These are phyloP conservation scores for Entomobrya multifasciata DNA, from an alignment of 2,888 invertebrate genomes.

Conservation along the genomic window DNA sequence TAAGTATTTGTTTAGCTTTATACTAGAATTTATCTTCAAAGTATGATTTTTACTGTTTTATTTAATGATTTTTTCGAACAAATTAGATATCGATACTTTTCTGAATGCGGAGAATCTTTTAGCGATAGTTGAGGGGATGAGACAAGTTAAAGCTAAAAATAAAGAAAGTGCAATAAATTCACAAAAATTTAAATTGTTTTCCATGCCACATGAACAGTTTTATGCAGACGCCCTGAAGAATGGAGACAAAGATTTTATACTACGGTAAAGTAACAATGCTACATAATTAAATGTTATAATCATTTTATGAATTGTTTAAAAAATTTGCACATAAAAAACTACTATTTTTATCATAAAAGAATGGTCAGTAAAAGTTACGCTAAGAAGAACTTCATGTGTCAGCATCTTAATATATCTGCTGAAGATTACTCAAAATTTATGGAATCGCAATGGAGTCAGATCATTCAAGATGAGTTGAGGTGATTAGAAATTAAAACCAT, in stretches of 20 bases:
- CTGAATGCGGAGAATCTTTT: constrained; percentile 45
- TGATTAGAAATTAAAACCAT: not conserved
- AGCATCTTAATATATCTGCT: not conserved
- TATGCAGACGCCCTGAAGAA: not conserved
- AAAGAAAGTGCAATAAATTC: not conserved
- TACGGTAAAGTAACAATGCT: constrained; percentile 38
- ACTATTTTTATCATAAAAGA: not conserved
- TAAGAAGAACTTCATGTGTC: not conserved
- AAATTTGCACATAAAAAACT: not conserved
- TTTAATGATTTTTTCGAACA: not conserved
- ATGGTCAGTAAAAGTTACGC: constrained; percentile 46
- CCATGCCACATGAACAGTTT: constrained; percentile 11
- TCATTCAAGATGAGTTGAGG: constrained; percentile 55
- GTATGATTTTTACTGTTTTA: constrained; percentile 1
- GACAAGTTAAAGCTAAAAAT: constrained; percentile 8
- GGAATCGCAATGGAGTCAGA: constrained; percentile 37
- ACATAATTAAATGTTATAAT: not conserved
- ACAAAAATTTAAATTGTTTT: constrained; percentile 1
- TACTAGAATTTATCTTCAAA: too few relatives aligned
- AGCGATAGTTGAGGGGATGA: constrained; percentile 46
- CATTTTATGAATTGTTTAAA: not conserved
- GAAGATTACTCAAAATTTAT: constrained; percentile 43
- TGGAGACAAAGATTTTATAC: constrained; percentile 17
- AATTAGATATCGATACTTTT: constrained; percentile 61
- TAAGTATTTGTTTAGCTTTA: too few relatives aligned